Evolutionary conservation across 53 echinoderm and acorn worm genomes (phyloP).

Genomic region (Crossaster papposus): DNA sequence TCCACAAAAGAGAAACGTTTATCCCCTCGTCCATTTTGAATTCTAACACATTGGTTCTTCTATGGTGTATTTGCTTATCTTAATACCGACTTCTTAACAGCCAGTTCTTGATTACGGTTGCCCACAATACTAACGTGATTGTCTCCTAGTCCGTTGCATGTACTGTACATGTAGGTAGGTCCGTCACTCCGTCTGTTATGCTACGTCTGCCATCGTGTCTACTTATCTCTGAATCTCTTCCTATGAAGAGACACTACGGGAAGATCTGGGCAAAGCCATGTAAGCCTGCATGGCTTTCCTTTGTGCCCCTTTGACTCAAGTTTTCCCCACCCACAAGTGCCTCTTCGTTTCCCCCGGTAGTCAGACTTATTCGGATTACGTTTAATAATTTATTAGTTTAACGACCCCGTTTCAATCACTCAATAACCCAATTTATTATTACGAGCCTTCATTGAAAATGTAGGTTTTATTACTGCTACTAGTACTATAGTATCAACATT

Average conservation of each 20-base stretch:
- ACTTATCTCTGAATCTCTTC: not conserved
- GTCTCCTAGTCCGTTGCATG: not conserved
- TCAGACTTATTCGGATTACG: not conserved
- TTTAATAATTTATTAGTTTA: not conserved
- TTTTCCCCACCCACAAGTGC: not conserved
- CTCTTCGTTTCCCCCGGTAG: constrained; percentile 10
- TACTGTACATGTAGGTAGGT: not conserved
- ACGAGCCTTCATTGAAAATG: no score
- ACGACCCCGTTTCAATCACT: not conserved
- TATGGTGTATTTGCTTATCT: no score
- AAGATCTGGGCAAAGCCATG: constrained; percentile 1
- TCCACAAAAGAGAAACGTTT: no score
- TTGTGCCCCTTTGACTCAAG: not conserved
- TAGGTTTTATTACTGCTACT: no score
- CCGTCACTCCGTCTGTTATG: not conserved
- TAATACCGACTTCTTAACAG: no score
- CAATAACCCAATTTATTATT: not conserved
- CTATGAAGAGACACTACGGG: not conserved
- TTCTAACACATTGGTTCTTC: no score
- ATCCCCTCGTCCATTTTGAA: no score
- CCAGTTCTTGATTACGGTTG: no score
- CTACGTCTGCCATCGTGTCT: not conserved
- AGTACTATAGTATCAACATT: no score
- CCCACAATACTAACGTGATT: not conserved
- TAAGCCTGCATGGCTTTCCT: not conserved